Base-by-base conservation (phyloP, 2,888 invertebrate species). In the Oxyteleia sp. region DNA sequence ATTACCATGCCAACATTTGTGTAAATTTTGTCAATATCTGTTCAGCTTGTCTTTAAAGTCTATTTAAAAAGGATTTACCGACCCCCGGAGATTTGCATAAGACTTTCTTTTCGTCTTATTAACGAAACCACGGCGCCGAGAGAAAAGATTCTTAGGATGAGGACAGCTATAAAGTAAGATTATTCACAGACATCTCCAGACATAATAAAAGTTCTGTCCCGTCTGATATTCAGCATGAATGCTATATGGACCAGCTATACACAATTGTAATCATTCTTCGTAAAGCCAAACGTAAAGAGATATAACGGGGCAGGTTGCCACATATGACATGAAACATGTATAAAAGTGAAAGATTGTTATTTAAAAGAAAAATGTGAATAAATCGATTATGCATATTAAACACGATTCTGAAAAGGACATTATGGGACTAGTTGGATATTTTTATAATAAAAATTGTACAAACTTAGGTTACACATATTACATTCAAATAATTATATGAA, bases 11-110 rank as follows among this genome's bases (percentile, higher is more conserved):
- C 10, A n/a, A n/a, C n/a, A n/a, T n/a, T n/a, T n/a, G n/a, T n/a
- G n/a, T n/a, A 38, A 38, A 38, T 38, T 38, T 26, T 26, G 38
- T 2, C 38, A n/a, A 38, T 10, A 2, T 41, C 41, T 15, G 18
- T 20, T 11, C 11, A 47, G 18, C 23, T 11, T 20, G 20, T 23
- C n/a, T 66, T 64, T 59, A 45, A 68, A 55, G 47, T 69, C 59
- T 47, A 78, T 69, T 76, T 78, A 55, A 78, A 69, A 69, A 78
- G 63, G 78, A 69, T 78, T 78, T 63, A 38, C 15, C 61, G 47
- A 63, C 61, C 51, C 45, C 35, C 16, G 63, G 53, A 55, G 55
- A 69, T 78, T 78, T 69, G 55, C 69, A 63, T 55, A 15, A 69
- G 69, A 61, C 78, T 69, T 69, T 63, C 32, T 61, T 57, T 35